Percentiles rank a stretch among this genome's conserved stretches.
phyloP scores from a whole-genome alignment of 2,888 invertebrate species.

The Rambutsinella grinnellia region DNA sequence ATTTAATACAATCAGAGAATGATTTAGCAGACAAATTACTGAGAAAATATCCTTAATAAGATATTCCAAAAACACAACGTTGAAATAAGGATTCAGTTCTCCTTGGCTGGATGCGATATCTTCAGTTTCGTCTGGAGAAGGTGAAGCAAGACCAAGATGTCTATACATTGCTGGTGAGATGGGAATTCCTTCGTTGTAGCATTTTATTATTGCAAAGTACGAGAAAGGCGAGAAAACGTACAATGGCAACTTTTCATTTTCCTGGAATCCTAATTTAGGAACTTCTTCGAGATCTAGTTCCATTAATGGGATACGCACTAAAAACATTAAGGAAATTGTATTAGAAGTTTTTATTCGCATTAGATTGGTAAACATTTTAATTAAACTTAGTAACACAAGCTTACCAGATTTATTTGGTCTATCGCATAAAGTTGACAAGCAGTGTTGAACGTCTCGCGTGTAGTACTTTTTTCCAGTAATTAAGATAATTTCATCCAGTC shows the following conservation, averaged over 20 bases:
- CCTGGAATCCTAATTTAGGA: too few relatives aligned
- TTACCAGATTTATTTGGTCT: too few relatives aligned
- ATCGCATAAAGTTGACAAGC: too few relatives aligned
- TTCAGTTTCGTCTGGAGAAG: neutral
- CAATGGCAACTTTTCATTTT: too few relatives aligned
- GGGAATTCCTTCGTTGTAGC: neutral
- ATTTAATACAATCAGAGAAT: neutral
- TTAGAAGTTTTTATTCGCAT: too few relatives aligned
- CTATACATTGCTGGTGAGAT: neutral
- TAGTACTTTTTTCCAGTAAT: neutral
- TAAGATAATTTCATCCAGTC: neutral
- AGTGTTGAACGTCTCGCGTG: neutral
- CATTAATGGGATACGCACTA: too few relatives aligned
- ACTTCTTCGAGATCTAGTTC: too few relatives aligned
- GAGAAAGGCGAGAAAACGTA: neutral
- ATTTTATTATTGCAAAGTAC: neutral
- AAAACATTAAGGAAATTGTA: too few relatives aligned
- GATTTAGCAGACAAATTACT: neutral
- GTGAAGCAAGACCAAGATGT: neutral
- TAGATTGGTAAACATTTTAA: too few relatives aligned
- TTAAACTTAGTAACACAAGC: too few relatives aligned
- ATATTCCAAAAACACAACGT: neutral
- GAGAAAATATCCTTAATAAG: neutral
- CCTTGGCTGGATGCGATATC: neutral
- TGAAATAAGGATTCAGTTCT: neutral